Evolutionary conservation across 1,140 invertebrate genomes (phyloP), one percentile per base, ranked within the genome.

Genomic region (Trachelipus rathkii): DNA sequence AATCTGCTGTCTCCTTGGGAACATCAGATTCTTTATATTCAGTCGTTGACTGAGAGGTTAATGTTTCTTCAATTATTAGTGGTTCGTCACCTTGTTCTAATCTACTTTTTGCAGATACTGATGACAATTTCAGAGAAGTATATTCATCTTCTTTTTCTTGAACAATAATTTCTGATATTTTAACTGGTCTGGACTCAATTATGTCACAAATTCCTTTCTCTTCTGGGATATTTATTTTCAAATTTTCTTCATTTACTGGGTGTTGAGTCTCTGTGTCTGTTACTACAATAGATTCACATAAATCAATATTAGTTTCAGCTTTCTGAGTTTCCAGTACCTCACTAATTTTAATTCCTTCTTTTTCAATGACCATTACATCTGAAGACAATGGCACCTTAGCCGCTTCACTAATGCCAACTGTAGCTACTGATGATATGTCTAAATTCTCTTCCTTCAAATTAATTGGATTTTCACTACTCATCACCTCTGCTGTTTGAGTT

Each of bases 261-360:
- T 74, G 78, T 23, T 81, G 79, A 1, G 77, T 75, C 23, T 43
- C 70, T 8, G 70, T 77, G 76, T 81, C 79, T 44, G 73, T 60
- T 13, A 92, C 85, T 23, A 89, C 82, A 50, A 92, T 82, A 75
- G 89, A 87, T 84, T 92, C 89, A 79, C 86, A 88, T n/a, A 87
- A 85, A 19, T 88, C 87, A 46, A 93, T 81, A 77, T 86, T 86
- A 19, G 87, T 85, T 73, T 85, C 86, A 8, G 89, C 89, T 50
- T 78, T 82, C 33, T 82, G 78, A n/a, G 71, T 67, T 53, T 80
- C 74, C 10, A 83, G 83, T 44, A 82, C 71, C 77, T 84, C 85
- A 19, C 83, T 84, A 21, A 78, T 70, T 81, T 85, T 69, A 11
- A 46, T 66, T 53, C 75, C 77, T 71, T 81, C 79, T 19, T 75